A percentile compares a stretch with the other conserved stretches of the same genome.
Conservation (phyloP, 1,140 invertebrate species). For the Drosophila watanabei region DNA sequence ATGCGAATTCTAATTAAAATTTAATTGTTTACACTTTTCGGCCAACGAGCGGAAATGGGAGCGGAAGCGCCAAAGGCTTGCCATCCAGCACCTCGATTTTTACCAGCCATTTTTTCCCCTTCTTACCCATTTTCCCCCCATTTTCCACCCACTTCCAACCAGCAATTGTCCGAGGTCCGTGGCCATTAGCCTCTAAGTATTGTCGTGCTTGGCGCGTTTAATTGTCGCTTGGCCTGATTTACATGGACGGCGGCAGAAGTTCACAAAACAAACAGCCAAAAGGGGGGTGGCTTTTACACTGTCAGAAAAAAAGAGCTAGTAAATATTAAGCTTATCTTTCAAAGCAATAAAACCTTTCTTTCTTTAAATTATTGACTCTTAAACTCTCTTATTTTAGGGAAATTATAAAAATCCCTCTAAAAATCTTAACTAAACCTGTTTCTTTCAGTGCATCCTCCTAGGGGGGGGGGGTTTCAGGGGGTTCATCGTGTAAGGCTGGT, state of each 20-base stretch:
- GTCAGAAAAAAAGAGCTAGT: too few species aligned
- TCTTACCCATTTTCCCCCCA: neutral
- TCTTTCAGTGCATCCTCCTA: neutral
- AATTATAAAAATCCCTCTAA: too few species aligned
- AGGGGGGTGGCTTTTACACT: neutral
- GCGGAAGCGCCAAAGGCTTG: constrained; percentile 59
- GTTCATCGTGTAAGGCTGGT: constrained; percentile 8
- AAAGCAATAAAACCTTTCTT: neutral
- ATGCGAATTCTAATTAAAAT: constrained; percentile 81
- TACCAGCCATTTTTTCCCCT: neutral
- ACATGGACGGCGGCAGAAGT: constrained; percentile 68
- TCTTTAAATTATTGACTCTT: neutral
- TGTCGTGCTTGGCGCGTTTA: constrained; percentile 77
- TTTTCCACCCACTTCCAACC: too few species aligned
- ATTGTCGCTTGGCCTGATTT: constrained; percentile 74
- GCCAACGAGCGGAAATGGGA: constrained; percentile 67
- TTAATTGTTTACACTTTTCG: constrained; percentile 83
- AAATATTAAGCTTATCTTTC: neutral
- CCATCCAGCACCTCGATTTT: constrained; percentile 10
- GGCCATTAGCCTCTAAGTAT: constrained; percentile 75
- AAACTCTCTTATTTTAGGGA: too few species aligned
- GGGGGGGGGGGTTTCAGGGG: neutral
- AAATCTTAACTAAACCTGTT: neutral
- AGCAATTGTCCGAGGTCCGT: constrained; percentile 26
- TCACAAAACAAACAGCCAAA: constrained; percentile 62